Evolutionary conservation across 92 coral and sea anemone genomes (phyloP), one percentile per base, ranked within the genome.

Genomic region (Blastomussa wellsi): DNA sequence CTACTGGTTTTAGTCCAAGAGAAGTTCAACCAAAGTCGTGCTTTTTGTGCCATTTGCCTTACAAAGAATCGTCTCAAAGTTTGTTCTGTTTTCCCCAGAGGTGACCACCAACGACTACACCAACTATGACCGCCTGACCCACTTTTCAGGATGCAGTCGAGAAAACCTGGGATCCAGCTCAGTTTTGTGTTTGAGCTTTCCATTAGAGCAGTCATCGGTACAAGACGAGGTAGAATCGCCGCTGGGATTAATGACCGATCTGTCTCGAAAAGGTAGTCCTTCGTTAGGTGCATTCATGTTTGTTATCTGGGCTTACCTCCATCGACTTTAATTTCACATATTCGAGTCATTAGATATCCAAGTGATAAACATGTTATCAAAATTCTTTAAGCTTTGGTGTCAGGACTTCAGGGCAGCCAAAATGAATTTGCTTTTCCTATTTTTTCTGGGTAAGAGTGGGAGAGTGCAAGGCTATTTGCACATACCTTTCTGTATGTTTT

Each of bases 111-210:
- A 51, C 19, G 78, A 76, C 5, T 78, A 81, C 79, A 84, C 90
- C 69, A 88, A 76, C 65, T 87, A 83, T 5, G 70, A 83, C 32
- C 92, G 97, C 16, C 52, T 91, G 24, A 90, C 94, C 11, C 55
- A 64, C 20, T 91, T 93, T 62, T 82, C 89, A 7, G 85, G 84
- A 33, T 93, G 97, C 77, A 68, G 73, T 8, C 97, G 90, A 51
- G 97, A 93, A 65, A 70, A 86, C 24, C 88, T 93, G 37, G 97
- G 97, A 2, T 82, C 84, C 70, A 83, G 94, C 72, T 93, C 93
- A 14, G 93, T 91, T 20, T 79, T 89, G 59, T 83, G 91, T 36
- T 78, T 93, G 49, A 72, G 85, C 60, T 89, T 91, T 72, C 74
- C 38, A 20, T 16, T 74, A 37, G 15, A 15, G 17, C 88, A 71